Base-by-base conservation (phyloP, 2,888 invertebrate genomes). In the Myopa testacea region DNA sequence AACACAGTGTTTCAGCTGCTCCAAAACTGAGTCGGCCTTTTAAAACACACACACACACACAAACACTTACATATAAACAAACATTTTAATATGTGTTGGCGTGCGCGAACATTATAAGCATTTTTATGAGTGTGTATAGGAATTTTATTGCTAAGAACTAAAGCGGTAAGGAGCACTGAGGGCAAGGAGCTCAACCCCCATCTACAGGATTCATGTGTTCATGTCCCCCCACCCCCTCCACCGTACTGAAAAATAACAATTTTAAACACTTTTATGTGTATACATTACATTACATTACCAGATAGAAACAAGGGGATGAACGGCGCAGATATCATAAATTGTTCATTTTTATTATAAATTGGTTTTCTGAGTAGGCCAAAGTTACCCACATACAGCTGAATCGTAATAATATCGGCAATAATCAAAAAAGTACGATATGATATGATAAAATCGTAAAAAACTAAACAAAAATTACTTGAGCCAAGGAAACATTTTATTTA, bases 71-170 rank as follows among this genome's bases (percentile, higher is more conserved):
- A 86, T 88, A 84, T 85, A 88, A 87, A 88, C 86, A 86, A 85
- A 71, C 88, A 86, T 87, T 88, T 88, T 88, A 88, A 88, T 88
- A 88, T 88, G 86, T 88, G 83, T 86, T 45, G 74, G 63, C 45
- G 38, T 73, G 73, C 12, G 62, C n/a, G 55, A 26, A 72, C 62
- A 72, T 72, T 72, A 72, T 72, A 72, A 86, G 87, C 87, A 87
- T 88, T 88, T 88, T 88, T 88, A 88, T 87, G 88, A 88, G 87
- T 88, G 86, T 88, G 86, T 85, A 88, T 86, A 85, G 87, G 86
- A 87, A 87, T 88, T 88, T 88, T 88, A 88, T 88, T 88, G 89
- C 88, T 82, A 84, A 87, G 85, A 87, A 87, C 80, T 85, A 83
- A 80, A 77, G 78, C 71, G 81, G 82, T 71, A 76, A 78, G 69